Conservation (phyloP, 2,797 vertebrate genomes). For the Intellagama lesueurii region DNA sequence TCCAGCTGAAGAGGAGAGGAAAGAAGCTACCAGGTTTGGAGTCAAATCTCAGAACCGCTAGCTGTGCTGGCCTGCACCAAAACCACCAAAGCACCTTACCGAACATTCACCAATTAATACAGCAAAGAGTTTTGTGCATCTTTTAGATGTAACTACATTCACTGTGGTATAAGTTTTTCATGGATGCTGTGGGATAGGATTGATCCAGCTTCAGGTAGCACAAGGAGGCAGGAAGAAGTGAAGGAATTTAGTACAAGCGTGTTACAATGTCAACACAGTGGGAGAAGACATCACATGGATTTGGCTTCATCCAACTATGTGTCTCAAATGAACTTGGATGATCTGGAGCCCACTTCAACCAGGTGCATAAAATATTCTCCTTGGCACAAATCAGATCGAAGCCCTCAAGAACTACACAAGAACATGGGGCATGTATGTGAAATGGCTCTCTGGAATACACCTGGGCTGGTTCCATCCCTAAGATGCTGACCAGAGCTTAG, state of each 20-base stretch:
- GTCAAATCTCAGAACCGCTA: not conserved
- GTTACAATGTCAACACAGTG: too few species aligned
- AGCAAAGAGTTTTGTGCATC: too few species aligned
- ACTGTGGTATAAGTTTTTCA: too few species aligned
- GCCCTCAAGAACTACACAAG: not conserved
- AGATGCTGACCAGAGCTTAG: not conserved
- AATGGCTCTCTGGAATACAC: not conserved
- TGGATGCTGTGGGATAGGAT: not conserved
- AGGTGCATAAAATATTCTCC: not conserved
- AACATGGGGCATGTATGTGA: not conserved
- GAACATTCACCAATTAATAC: not conserved
- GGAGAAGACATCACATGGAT: not conserved
- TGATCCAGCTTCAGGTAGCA: too few species aligned
- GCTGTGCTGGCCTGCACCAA: not conserved
- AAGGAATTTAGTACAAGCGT: too few species aligned
- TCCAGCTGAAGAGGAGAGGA: not conserved
- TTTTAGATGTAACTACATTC: too few species aligned
- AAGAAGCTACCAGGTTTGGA: not conserved
- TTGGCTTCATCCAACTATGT: not conserved
- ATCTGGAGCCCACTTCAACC: not conserved
- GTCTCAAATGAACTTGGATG: too few species aligned
- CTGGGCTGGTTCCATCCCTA: not conserved
- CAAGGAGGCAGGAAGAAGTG: too few species aligned
- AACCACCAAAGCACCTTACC: not conserved
- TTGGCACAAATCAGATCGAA: not conserved